These are phyloP conservation scores for Amiota mariae DNA, from an alignment of 2,888 invertebrate species.

Conservation along the genomic window DNA sequence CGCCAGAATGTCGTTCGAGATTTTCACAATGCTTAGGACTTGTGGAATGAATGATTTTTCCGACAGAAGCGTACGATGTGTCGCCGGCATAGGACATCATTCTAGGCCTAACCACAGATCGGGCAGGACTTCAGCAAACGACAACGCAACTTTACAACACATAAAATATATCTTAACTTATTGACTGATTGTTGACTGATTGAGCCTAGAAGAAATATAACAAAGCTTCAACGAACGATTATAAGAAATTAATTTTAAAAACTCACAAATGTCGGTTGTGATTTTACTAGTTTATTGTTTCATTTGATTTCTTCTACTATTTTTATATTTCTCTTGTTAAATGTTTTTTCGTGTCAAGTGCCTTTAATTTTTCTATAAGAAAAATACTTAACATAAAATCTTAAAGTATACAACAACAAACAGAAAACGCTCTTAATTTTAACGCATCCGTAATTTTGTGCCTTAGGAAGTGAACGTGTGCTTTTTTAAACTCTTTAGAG, in stretches of 20 bases:
- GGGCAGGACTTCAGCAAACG: constrained; percentile 69
- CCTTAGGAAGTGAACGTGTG: constrained; percentile 40
- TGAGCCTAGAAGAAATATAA: constrained; percentile 16
- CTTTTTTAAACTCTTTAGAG: constrained; percentile 3
- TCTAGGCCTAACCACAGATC: constrained; percentile 75
- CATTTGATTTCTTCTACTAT: background rate
- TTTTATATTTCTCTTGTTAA: constrained; percentile 1
- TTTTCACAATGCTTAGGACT: constrained; percentile 61
- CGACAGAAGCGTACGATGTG: constrained; percentile 72
- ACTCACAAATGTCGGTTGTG: background rate
- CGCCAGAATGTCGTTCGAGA: constrained; percentile 50
- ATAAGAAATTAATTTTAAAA: no score
- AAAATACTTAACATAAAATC: constrained; percentile 10
- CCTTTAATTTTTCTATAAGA: constrained; percentile 30
- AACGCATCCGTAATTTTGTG: constrained; percentile 29
- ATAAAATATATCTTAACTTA: background rate
- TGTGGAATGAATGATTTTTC: constrained; percentile 67
- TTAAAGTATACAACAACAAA: constrained; percentile 28
- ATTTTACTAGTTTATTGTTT: constrained; percentile 10
- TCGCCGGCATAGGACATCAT: constrained; percentile 72
- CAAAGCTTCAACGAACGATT: background rate
- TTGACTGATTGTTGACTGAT: background rate
- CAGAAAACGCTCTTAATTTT: constrained; percentile 33
- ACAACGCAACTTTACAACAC: constrained; percentile 41
- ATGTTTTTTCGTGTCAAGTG: constrained; percentile 29